These are phyloP conservation scores for Eretmocerus hayati DNA, from an alignment of 2,888 invertebrate species.

Conservation along the genomic window DNA sequence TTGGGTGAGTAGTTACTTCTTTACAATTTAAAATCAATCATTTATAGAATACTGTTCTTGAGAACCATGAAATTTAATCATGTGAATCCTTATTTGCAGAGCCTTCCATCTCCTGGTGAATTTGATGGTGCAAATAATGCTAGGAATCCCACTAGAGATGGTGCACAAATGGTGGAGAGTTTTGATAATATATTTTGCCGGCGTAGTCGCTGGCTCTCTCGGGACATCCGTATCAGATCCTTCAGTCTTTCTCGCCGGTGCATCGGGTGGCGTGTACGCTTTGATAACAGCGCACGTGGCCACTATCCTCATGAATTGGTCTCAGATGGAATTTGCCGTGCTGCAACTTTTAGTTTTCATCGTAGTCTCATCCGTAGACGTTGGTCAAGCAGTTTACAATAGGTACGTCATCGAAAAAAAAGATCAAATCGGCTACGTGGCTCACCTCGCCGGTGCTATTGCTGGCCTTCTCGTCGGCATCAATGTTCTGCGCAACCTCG, in stretches of 20 bases:
- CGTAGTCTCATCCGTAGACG: constrained; percentile 73
- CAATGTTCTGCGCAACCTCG: constrained; percentile 75
- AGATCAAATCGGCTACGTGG: constrained; percentile 85
- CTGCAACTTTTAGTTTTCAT: constrained; percentile 78
- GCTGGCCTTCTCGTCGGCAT: constrained; percentile 81
- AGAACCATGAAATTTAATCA: too few relatives aligned
- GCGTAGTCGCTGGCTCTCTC: constrained; percentile 78
- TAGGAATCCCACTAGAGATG: constrained; percentile 93
- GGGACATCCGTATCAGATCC: constrained; percentile 78
- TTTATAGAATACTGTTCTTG: too few relatives aligned
- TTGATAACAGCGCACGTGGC: constrained; percentile 89
- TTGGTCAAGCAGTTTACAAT: constrained; percentile 86
- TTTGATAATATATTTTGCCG: constrained; percentile 71
- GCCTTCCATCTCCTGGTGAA: constrained; percentile 85
- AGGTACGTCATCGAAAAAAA: constrained; percentile 65
- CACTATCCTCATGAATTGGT: constrained; percentile 91
- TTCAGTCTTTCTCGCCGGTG: constrained; percentile 77
- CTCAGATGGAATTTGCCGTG: constrained; percentile 91
- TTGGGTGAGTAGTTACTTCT: constrained; percentile 59
- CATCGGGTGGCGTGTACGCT: constrained; percentile 93
- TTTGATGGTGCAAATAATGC: constrained; percentile 80
- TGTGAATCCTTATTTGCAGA: constrained; percentile 49
- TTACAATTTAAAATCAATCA: not conserved
- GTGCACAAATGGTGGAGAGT: constrained; percentile 95
- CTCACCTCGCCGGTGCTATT: constrained; percentile 86